Evolutionary conservation across 1,140 invertebrate genomes (phyloP).

Genomic region (Galleria mellonella): DNA sequence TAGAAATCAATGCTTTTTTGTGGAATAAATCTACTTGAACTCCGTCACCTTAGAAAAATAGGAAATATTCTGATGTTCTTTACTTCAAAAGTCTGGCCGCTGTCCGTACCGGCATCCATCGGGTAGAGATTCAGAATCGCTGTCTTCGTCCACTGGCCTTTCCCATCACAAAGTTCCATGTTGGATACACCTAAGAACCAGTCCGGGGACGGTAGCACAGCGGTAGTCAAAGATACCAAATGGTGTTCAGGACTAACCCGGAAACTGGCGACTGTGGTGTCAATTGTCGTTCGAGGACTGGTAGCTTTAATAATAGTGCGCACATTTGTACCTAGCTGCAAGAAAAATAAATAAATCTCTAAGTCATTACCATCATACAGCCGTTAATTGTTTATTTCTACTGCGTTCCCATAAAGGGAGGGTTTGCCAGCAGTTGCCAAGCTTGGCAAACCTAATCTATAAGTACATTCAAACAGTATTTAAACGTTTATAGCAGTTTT

Average conservation of each 20-base stretch:
- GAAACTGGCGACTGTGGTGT: conserved; percentile 41
- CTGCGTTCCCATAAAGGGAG: too few relatives aligned
- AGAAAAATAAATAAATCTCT: not conserved
- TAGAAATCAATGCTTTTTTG: too few relatives aligned
- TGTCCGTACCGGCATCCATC: conserved; percentile 59
- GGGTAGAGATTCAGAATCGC: conserved; percentile 52
- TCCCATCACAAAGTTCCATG: conserved; percentile 46
- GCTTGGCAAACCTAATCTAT: too few relatives aligned
- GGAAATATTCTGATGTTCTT: too few relatives aligned
- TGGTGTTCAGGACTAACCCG: conserved; percentile 40
- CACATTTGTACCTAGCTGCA: conserved; percentile 38
- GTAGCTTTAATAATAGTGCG: conserved; percentile 56
- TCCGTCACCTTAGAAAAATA: too few relatives aligned
- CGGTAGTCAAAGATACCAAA: conserved; percentile 42
- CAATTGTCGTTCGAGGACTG: conserved; percentile 33
- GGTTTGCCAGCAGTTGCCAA: too few relatives aligned
- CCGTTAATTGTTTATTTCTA: too few relatives aligned
- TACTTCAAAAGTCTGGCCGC: conserved; percentile 50
- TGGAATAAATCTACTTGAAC: too few relatives aligned
- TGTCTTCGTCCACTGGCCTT: conserved; percentile 37
- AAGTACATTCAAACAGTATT: too few relatives aligned
- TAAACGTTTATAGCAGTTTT: too few relatives aligned
- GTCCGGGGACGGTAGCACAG: conserved; percentile 53
- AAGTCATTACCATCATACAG: too few relatives aligned
- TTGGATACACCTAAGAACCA: conserved; percentile 62